Conservation (phyloP, 2,888 invertebrate species). For the Leptopterna dolabrata region DNA sequence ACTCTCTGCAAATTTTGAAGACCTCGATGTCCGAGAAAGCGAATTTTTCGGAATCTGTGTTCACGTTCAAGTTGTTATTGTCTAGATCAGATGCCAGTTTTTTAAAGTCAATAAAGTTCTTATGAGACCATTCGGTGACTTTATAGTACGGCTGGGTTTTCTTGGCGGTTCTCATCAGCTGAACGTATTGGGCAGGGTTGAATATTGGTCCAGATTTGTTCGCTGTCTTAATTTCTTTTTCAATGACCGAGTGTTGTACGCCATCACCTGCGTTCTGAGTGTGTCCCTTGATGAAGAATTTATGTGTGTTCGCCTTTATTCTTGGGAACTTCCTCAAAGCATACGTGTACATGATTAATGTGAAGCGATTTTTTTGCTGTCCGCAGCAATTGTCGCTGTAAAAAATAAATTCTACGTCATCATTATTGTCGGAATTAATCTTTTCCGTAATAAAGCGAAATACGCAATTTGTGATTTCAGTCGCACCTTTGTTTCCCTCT, state of each 20-base stretch:
- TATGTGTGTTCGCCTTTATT: not conserved
- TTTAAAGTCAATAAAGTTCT: constrained; percentile 62
- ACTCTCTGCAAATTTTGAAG: not conserved
- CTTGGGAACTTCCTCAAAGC: too few species aligned
- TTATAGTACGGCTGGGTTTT: constrained; percentile 61
- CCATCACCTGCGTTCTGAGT: constrained; percentile 4
- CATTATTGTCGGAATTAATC: not conserved
- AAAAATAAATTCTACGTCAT: constrained; percentile 55
- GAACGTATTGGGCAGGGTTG: constrained; percentile 56
- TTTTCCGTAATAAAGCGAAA: not conserved
- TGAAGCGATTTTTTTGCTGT: constrained; percentile 63
- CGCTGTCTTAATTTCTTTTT: constrained; percentile 51
- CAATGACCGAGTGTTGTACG: constrained; percentile 58
- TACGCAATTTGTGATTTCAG: constrained; percentile 17
- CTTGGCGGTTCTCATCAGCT: constrained; percentile 62
- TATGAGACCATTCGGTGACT: constrained; percentile 62
- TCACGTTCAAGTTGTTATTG: constrained; percentile 10
- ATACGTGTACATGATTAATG: constrained; percentile 57
- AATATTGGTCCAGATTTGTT: constrained; percentile 58
- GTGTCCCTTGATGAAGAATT: constrained; percentile 10
- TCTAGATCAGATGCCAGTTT: constrained; percentile 45
- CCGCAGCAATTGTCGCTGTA: constrained; percentile 64
- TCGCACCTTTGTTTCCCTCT: too few species aligned
- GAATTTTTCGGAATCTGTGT: not conserved
- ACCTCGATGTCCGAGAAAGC: not conserved